Percentiles rank a stretch among this genome's conserved stretches.
phyloP scores from a whole-genome alignment of 2,888 invertebrate genomes.

The Machimus atricapillus region DNA sequence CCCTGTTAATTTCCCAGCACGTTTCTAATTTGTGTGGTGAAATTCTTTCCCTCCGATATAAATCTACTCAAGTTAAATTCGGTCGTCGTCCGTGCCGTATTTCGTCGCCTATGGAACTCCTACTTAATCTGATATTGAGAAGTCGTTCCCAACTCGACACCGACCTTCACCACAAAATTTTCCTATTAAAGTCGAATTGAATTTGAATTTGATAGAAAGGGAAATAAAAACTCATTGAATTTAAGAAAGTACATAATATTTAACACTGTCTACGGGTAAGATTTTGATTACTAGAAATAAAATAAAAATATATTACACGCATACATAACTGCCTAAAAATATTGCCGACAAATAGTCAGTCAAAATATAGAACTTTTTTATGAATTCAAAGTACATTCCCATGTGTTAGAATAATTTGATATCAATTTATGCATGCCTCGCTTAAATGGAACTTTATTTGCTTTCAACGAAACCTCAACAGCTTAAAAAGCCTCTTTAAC shows the following conservation, averaged over 20 bases:
- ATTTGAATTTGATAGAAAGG: not conserved
- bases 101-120: not conserved
- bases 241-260: not conserved
- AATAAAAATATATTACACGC: not conserved
- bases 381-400: not conserved
- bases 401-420: not conserved
- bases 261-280: too few species aligned
- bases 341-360: too few species aligned
- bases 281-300: not conserved
- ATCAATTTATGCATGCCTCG: not conserved
- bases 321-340: too few species aligned
- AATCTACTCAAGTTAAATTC: not conserved
- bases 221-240: not conserved
- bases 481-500: too few species aligned
- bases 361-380: not conserved
- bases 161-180: not conserved
- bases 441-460: not conserved
- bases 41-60: not conserved
- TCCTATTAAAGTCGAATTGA: not conserved
- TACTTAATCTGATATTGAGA: not conserved
- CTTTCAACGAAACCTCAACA: too few species aligned
- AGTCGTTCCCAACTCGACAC: not conserved
- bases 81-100: not conserved
- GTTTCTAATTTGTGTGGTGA: not conserved
- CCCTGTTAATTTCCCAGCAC: slow-evolving; percentile 16